Evolutionary conservation across 2,888 invertebrate genomes (phyloP).

Genomic region (Clistopyga incitator): DNA sequence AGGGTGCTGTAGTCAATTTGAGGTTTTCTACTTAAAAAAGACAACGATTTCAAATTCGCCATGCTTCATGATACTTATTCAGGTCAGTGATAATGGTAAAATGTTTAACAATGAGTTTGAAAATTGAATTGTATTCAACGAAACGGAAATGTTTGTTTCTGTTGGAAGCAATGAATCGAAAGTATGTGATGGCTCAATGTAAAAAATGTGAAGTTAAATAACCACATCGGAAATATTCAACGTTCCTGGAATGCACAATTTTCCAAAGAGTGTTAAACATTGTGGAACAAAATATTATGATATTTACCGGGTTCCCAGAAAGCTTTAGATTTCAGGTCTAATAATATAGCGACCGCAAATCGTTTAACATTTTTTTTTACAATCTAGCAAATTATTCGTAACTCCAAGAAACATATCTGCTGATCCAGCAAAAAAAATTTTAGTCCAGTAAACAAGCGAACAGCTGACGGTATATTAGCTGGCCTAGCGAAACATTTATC

Average conservation of each 20-base stretch:
- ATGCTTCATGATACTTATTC: too few species aligned
- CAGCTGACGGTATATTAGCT: too few species aligned
- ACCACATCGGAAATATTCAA: neutral
- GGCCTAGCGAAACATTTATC: too few species aligned
- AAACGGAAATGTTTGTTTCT: neutral
- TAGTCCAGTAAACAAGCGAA: too few species aligned
- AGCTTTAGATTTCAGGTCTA: neutral
- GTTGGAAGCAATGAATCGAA: neutral
- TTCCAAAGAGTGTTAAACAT: neutral
- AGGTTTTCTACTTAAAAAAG: neutral
- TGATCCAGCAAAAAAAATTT: too few species aligned
- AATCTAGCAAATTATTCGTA: too few species aligned
- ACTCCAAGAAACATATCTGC: too few species aligned
- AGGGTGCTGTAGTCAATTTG: too few species aligned
- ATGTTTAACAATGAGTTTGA: neutral
- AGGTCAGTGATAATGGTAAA: neutral
- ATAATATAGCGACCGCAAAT: too few species aligned
- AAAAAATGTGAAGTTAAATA: neutral
- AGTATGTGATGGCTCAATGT: neutral
- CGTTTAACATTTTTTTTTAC: too few species aligned
- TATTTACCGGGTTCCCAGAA: neutral
- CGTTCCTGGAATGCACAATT: neutral
- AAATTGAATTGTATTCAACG: neutral
- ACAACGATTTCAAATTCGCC: too few species aligned
- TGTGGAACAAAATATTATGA: neutral